Evolutionary conservation across 2,113 vertebrate genomes (phyloP).

Genomic region (Phalacrocorax aristotelis): DNA sequence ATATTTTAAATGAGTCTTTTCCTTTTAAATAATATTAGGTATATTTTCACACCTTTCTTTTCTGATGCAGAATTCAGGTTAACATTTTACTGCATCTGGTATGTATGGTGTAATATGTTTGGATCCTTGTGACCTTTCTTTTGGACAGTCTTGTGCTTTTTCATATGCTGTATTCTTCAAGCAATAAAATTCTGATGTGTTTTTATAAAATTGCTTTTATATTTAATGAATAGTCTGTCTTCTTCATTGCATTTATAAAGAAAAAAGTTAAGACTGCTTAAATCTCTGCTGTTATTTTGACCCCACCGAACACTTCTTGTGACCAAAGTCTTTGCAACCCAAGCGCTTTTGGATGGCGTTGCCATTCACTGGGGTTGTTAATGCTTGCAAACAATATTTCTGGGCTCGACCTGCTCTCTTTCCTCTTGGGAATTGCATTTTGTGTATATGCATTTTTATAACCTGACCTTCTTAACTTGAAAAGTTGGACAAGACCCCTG

Average conservation of each 20-base stretch:
- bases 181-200: conserved; percentile 98
- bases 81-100: conserved; percentile 87
- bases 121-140: conserved; percentile 83
- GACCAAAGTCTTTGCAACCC: background rate
- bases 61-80: conserved; percentile 83
- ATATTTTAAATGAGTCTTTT: conserved; percentile 74
- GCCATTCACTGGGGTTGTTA: background rate
- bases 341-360: background rate
- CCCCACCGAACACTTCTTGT: background rate
- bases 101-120: conserved; percentile 84
- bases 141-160: conserved; percentile 86
- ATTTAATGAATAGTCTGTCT: conserved; percentile 67
- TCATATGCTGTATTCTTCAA: conserved; percentile 96
- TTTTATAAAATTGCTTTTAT: conserved; percentile 84
- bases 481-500: background rate
- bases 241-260: conserved; percentile 23
- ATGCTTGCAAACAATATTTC: background rate
- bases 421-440: background rate
- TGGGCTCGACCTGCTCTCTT: background rate
- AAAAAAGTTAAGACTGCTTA: background rate
- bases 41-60: conserved; percentile 75
- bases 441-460: background rate
- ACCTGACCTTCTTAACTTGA: background rate
- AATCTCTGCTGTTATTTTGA: conserved; percentile 13
- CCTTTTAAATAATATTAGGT: conserved; percentile 70